These are phyloP conservation scores for Aplysia californica DNA, from an alignment of 1,140 invertebrate species.

Conservation along the genomic window DNA sequence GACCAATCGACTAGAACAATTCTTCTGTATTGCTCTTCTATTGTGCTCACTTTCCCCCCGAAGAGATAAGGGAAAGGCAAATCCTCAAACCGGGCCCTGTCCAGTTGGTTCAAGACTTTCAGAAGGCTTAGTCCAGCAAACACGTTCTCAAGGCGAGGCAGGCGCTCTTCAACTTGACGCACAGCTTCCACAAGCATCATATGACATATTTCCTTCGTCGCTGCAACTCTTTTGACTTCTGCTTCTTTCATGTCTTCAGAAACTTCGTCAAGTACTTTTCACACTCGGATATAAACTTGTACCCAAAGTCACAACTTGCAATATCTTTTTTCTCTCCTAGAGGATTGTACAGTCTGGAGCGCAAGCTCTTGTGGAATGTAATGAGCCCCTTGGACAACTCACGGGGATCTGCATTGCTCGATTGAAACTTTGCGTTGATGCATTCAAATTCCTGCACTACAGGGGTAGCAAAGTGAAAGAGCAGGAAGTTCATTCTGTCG, in stretches of 20 bases:
- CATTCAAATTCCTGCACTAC: slow-evolving; percentile 1
- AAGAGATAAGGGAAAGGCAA: neutral
- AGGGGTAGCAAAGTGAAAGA: slow-evolving; percentile 5
- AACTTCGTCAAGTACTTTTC: neutral
- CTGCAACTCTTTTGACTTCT: neutral
- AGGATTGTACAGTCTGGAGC: neutral
- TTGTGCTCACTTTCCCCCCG: neutral
- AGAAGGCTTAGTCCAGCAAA: neutral
- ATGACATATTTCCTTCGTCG: neutral
- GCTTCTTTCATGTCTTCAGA: neutral
- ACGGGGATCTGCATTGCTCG: neutral
- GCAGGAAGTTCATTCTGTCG: neutral
- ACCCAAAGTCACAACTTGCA: neutral
- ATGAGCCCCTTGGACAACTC: neutral
- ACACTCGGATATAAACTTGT: slow-evolving; percentile 5
- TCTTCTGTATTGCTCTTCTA: neutral
- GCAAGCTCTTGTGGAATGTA: neutral
- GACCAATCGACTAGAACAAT: neutral
- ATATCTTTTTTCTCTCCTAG: neutral
- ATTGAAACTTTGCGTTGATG: neutral
- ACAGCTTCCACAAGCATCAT: neutral
- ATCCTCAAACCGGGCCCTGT: neutral
- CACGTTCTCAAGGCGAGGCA: neutral
- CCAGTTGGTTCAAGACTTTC: neutral
- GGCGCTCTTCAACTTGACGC: neutral